phyloP scores from a whole-genome alignment of 2,797 vertebrate species.

The Anguilla marmorata region DNA sequence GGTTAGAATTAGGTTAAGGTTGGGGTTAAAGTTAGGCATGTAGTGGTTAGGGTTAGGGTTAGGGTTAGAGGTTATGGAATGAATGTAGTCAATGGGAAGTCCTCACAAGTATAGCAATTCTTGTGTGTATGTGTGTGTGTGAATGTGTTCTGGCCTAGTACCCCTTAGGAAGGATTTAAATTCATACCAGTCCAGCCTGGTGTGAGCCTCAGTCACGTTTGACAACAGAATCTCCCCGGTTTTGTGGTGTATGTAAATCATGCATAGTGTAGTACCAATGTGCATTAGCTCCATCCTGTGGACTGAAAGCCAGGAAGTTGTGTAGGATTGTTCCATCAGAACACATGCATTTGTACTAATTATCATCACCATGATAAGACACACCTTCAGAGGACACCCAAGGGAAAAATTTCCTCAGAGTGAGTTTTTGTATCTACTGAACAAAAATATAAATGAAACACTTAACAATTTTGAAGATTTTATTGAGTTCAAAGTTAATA shows the following conservation, averaged over 20 bases:
- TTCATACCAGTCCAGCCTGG: conserved; percentile 53
- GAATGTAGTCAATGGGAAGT: no score
- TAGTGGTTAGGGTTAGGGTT: no score
- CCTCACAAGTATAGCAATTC: no score
- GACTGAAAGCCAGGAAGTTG: neutral
- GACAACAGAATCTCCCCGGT: conserved; percentile 67
- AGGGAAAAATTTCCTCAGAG: neutral
- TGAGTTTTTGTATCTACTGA: neutral
- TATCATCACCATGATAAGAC: neutral
- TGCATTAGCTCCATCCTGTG: conserved; percentile 43
- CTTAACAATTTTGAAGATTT: no score
- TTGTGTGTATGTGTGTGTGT: no score
- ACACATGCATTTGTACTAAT: neutral
- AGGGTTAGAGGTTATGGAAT: no score
- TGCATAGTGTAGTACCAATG: conserved; percentile 39
- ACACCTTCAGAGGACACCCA: neutral
- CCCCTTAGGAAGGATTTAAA: conserved; percentile 63
- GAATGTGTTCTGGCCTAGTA: conserved; percentile 34
- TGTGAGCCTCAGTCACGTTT: conserved; percentile 63
- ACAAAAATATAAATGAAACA: no score
- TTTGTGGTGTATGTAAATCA: conserved; percentile 72
- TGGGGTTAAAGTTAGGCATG: no score
- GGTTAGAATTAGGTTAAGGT: no score
- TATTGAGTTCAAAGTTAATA: no score
- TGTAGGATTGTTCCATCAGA: neutral